phyloP scores from a whole-genome alignment of 2,113 vertebrate species.

The Mesitornis unicolor region DNA sequence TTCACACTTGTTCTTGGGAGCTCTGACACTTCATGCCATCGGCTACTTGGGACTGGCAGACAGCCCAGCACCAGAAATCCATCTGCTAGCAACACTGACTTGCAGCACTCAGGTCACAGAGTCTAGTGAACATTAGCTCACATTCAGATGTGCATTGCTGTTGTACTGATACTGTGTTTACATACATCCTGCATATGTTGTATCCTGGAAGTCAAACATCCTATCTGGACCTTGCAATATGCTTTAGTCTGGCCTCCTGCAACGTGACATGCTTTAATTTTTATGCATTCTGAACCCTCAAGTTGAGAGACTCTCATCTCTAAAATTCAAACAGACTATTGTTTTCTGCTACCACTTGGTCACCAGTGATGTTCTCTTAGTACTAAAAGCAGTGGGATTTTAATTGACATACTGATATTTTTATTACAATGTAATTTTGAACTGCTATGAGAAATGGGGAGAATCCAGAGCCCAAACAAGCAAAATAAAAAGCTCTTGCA shows the following conservation, averaged over 20 bases:
- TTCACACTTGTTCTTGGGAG: background rate
- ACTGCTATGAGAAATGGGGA: background rate
- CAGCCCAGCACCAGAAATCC: background rate
- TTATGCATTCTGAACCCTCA: background rate
- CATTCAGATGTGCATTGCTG: background rate
- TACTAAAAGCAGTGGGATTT: background rate
- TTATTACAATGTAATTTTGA: background rate
- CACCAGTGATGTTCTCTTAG: background rate
- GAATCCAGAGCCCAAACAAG: background rate
- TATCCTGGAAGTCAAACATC: background rate
- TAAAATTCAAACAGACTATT: background rate
- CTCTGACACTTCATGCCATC: background rate
- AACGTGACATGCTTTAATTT: background rate
- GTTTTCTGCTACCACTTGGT: background rate
- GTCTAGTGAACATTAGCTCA: background rate
- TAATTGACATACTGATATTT: background rate
- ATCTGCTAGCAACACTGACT: accelerated
- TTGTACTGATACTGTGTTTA: background rate
- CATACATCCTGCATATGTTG: too few relatives aligned
- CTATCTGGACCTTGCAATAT: background rate
- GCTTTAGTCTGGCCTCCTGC: background rate
- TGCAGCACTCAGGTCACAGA: background rate
- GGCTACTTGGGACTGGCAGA: background rate
- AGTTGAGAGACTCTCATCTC: background rate
- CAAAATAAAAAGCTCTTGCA: background rate